Evolutionary conservation across 1,140 invertebrate species (phyloP).

Genomic region (Drusus annulatus): DNA sequence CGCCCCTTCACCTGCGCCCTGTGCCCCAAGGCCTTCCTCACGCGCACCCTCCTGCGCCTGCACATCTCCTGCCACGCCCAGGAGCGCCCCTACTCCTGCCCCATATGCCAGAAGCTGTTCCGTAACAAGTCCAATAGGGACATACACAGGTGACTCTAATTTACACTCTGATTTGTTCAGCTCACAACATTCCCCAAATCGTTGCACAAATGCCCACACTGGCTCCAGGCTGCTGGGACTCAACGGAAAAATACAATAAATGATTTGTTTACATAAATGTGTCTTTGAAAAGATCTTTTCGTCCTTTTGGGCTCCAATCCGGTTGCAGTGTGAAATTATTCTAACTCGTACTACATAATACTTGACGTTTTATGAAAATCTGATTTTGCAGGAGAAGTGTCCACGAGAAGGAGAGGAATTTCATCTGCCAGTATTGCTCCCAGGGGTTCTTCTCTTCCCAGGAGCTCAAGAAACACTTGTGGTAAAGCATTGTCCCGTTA

Average conservation of each 20-base stretch:
- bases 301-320: too few species aligned
- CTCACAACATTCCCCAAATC: too few species aligned
- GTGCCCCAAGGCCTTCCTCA: slow-evolving; percentile 70
- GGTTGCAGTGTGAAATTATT: too few species aligned
- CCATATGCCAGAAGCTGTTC: slow-evolving; percentile 69
- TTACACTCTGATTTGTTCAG: neutral
- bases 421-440: slow-evolving; percentile 53
- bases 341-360: too few species aligned
- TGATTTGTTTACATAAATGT: too few species aligned
- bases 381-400: slow-evolving; percentile 45
- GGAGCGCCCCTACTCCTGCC: slow-evolving; percentile 74
- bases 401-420: slow-evolving; percentile 44
- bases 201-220: too few species aligned
- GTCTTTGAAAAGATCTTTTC: too few species aligned
- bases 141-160: slow-evolving; percentile 51
- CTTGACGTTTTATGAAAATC: neutral
- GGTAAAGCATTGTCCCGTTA: slow-evolving; percentile 15
- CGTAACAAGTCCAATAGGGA: slow-evolving; percentile 63
- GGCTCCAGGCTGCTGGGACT: too few species aligned
- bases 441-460: slow-evolving; percentile 44
- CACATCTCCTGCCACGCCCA: slow-evolving; percentile 73
- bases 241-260: too few species aligned
- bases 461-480: slow-evolving; percentile 43
- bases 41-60: slow-evolving; percentile 63
- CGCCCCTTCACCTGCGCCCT: slow-evolving; percentile 70